Conservation (phyloP, 2,888 invertebrate species). For the Acronicta psi region DNA sequence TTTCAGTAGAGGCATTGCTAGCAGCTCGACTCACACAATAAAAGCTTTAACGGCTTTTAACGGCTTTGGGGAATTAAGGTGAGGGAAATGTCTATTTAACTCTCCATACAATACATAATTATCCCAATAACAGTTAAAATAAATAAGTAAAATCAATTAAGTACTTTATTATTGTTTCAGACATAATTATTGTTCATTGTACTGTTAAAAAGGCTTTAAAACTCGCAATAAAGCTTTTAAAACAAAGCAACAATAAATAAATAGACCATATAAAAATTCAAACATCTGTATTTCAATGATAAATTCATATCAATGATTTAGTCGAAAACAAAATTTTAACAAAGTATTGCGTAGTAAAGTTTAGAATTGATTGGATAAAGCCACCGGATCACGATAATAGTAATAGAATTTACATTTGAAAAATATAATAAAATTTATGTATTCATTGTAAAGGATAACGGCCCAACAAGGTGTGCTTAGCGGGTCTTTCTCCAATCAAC, state of each 20-base stretch:
- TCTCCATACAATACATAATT: neutral
- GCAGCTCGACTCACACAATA: no score
- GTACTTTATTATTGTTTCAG: constrained; percentile 52
- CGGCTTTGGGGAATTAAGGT: no score
- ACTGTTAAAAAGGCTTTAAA: constrained; percentile 49
- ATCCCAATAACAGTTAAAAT: constrained; percentile 22
- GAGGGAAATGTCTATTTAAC: no score
- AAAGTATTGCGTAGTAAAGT: constrained; percentile 80
- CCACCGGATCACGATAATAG: constrained; percentile 64
- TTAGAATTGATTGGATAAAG: constrained; percentile 86
- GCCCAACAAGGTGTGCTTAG: constrained; percentile 60
- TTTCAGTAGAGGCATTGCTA: no score
- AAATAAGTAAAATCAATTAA: constrained; percentile 44
- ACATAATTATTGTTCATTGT: constrained; percentile 42
- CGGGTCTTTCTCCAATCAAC: constrained; percentile 83
- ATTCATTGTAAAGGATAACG: constrained; percentile 69
- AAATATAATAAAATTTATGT: constrained; percentile 68
- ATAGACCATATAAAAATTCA: constrained; percentile 79
- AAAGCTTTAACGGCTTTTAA: no score
- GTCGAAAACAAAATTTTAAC: constrained; percentile 87
- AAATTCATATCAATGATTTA: constrained; percentile 85
- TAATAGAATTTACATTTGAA: constrained; percentile 52
- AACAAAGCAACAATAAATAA: constrained; percentile 58
- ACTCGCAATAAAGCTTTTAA: constrained; percentile 49
- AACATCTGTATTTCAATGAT: constrained; percentile 87